Evolutionary conservation across 2,113 vertebrate genomes (phyloP), one percentile per base, ranked within the genome.

Genomic region (Sinocyclocheilus anophthalmus): DNA sequence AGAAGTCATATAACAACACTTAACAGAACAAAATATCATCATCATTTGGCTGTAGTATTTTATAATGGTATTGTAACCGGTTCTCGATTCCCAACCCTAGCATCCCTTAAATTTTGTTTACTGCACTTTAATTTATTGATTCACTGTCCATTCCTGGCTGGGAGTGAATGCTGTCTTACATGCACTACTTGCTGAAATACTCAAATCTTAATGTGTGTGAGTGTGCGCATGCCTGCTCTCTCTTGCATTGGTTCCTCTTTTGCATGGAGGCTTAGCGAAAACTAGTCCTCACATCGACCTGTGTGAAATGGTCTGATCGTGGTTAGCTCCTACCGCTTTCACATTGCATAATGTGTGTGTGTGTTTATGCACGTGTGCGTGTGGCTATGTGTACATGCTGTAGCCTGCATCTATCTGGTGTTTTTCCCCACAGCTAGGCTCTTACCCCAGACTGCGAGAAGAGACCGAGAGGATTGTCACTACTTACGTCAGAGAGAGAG

Each of bases 401-500:
- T 76, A 61, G 63, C 72, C 93, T 93, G 88, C 92, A 90, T 87
- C 85, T 70, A 20, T 81, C 10, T 90, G 87, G 26, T 83, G 69
- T 84, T 79, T 87, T 53, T 83, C n/a, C 55, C 75, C 61, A 14
- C 89, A 99, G 98, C 96, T 99, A 22, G 93, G 92, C 78, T 97
- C 97, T 13, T 99, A 98, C 92, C 98, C 98, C 55, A 92, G 97
- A 82, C 88, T 99, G 81, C 95, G 97, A 89, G 98, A 99, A 91
- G 98, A 99, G 91, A 99, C 97, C 0, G 98, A 99, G 91, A 93
- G 97, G 7, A 99, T 99, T 5, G 97, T 99, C 84, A 98, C 97
- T 90, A 97, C 96, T 0, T 93, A 99, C 65, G 95, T 99, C 92
- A 90, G 98, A 24, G 98, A 99, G 76, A 90, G 97, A 10, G 98